Conservation (phyloP, 2,888 invertebrate genomes). For the Leucophora obtusa region DNA sequence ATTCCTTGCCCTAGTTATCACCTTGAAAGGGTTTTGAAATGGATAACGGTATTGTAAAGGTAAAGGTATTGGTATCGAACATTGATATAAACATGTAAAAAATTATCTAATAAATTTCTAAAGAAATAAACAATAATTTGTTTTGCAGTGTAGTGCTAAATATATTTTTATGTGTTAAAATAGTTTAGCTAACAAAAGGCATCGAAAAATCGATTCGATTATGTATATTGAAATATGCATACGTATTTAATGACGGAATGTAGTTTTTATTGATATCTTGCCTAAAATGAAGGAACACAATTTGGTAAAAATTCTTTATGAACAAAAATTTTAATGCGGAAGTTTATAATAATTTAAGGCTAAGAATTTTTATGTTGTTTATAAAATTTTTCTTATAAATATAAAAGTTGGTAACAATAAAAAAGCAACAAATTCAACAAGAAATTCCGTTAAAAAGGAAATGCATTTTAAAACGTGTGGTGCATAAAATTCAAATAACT, state of each 20-base stretch:
- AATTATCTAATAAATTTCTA: no score
- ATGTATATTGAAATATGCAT: conserved; percentile 8
- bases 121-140: no score
- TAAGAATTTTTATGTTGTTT: not conserved
- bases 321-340: conserved; percentile 36
- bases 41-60: no score
- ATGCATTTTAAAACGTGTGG: conserved; percentile 37
- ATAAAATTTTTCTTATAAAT: not conserved
- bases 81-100: no score
- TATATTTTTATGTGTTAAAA: not conserved
- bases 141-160: not conserved
- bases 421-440: conserved; percentile 33
- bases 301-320: not conserved
- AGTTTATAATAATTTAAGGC: conserved; percentile 21
- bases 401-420: not conserved
- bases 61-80: no score
- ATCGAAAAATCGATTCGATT: not conserved
- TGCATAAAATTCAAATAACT: conserved; percentile 35
- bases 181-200: not conserved
- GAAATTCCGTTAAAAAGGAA: conserved; percentile 47
- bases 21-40: no score
- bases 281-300: not conserved
- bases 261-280: conserved; percentile 2
- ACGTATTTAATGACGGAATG: conserved; percentile 14
- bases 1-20: no score